These are phyloP conservation scores for Blastobasis adustella DNA, from an alignment of 2,888 invertebrate genomes.

Conservation along the genomic window DNA sequence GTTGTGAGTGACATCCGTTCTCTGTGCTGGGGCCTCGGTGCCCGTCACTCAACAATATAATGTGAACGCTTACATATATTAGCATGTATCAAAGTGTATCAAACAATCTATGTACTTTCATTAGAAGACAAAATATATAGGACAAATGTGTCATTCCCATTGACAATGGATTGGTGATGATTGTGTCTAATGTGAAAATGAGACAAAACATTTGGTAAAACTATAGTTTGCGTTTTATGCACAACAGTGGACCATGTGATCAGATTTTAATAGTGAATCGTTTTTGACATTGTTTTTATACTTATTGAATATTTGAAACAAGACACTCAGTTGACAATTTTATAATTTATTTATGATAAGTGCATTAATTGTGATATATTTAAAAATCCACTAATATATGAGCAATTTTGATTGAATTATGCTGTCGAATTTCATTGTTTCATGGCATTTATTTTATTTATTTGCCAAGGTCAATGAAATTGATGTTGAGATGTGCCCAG, in stretches of 20 bases:
- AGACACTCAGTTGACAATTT: constrained; percentile 66
- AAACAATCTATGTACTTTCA: constrained; percentile 55
- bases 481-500: constrained; percentile 19
- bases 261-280: constrained; percentile 62
- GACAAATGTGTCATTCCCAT: constrained; percentile 48
- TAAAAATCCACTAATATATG: constrained; percentile 45
- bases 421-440: constrained; percentile 40
- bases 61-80: constrained; percentile 43
- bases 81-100: constrained; percentile 49
- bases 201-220: constrained; percentile 53
- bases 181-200: constrained; percentile 57
- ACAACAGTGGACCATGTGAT: constrained; percentile 69
- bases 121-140: constrained; percentile 56
- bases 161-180: constrained; percentile 62
- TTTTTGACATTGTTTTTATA: constrained; percentile 66
- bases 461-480: constrained; percentile 21
- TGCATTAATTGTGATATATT: constrained; percentile 70
- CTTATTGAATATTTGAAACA: constrained; percentile 52
- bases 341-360: constrained; percentile 71
- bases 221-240: constrained; percentile 63
- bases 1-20: constrained; percentile 44
- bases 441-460: constrained; percentile 46
- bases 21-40: constrained; percentile 32
- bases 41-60: constrained; percentile 34
- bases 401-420: constrained; percentile 42